Conservation (phyloP, 2,888 invertebrate species). For the Clitarchus hookeri region DNA sequence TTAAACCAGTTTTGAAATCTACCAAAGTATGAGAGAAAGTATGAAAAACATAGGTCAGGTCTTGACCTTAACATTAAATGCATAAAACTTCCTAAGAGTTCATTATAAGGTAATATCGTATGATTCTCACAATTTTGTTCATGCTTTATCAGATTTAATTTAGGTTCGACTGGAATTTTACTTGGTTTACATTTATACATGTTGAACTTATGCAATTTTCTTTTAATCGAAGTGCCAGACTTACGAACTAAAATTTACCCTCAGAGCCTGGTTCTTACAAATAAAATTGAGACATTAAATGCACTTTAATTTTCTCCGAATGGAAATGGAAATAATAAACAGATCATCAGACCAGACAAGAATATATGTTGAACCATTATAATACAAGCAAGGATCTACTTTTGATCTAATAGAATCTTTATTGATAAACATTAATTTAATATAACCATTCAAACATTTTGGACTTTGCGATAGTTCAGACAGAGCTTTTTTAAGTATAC, state of each 20-base stretch:
- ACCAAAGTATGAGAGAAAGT: slow-evolving; percentile 14
- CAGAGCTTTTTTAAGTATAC: too few species aligned
- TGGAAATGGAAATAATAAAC: neutral
- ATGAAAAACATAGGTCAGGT: neutral
- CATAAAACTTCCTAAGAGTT: neutral
- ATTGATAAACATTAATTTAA: neutral
- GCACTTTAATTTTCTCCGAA: neutral
- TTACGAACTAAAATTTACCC: neutral
- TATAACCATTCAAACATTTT: neutral
- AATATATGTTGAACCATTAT: neutral
- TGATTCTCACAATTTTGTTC: neutral
- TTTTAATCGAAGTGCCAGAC: neutral
- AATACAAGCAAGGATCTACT: slow-evolving; percentile 11
- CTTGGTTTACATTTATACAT: too few species aligned
- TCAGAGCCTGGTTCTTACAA: neutral
- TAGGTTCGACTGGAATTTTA: neutral
- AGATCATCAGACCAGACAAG: neutral
- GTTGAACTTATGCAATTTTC: neutral
- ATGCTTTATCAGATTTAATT: neutral
- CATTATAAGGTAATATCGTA: too few species aligned
- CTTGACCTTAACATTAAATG: neutral
- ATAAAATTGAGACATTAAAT: neutral
- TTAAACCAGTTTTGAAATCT: neutral
- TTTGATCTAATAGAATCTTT: neutral
- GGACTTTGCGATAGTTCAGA: neutral